Percentiles rank a stretch among this genome's conserved stretches.
phyloP scores from a whole-genome alignment of 1,140 invertebrate species.

The Bradysia coprophila region DNA sequence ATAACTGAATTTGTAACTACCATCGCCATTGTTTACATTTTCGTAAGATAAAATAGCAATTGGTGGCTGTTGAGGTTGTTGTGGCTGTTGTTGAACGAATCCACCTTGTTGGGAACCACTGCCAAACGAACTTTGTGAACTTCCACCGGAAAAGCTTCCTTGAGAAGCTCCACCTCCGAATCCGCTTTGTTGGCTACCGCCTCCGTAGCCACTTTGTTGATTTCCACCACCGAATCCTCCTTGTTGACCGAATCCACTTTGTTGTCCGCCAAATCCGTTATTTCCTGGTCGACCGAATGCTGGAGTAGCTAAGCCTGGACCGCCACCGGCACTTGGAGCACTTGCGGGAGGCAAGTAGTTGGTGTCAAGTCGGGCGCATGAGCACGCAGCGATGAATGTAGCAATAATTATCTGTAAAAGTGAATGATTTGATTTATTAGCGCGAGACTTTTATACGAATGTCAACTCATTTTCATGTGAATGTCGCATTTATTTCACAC shows the following conservation, averaged over 20 bases:
- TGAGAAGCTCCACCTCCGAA: slow-evolving; percentile 16
- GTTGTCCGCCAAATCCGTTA: slow-evolving; percentile 5
- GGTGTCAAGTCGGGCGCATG: slow-evolving; percentile 23
- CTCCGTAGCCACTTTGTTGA: slow-evolving; percentile 5
- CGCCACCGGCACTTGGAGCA: slow-evolving; percentile 16
- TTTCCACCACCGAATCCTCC: slow-evolving; percentile 5
- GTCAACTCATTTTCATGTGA: no score
- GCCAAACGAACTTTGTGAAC: slow-evolving; percentile 17
- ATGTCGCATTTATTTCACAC: no score
- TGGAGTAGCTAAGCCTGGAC: slow-evolving; percentile 21
- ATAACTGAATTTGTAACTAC: slow-evolving; percentile 30
- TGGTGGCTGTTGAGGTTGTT: slow-evolving; percentile 11
- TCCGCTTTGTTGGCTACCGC: slow-evolving; percentile 13
- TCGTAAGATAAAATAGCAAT: slow-evolving; percentile 32
- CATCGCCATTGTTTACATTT: slow-evolving; percentile 32
- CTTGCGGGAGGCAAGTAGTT: slow-evolving; percentile 24
- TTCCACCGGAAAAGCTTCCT: slow-evolving; percentile 19
- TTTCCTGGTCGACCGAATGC: slow-evolving; percentile 8
- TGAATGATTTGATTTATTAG: no score
- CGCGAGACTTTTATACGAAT: no score
- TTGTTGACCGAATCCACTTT: slow-evolving; percentile 6
- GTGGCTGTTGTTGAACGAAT: slow-evolving; percentile 3
- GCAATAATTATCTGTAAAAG: slow-evolving; percentile 16
- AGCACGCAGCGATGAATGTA: slow-evolving; percentile 12
- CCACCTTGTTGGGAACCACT: slow-evolving; percentile 8